Conservation (phyloP, 92 coral and sea anemone species). For the Palythoa heliodiscus region DNA sequence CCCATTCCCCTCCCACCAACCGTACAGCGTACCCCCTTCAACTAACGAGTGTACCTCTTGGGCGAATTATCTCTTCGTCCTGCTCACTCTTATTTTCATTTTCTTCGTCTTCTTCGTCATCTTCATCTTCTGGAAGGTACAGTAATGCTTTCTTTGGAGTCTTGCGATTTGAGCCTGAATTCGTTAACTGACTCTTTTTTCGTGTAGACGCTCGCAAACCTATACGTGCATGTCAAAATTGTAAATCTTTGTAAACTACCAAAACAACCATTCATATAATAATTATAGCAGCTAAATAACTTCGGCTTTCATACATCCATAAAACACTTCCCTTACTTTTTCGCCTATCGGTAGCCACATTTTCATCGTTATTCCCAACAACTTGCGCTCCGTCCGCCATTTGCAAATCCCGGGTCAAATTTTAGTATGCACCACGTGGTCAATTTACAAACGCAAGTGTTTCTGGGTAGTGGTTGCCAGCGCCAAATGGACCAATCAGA, state of each 20-base stretch:
- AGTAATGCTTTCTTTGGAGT: constrained; percentile 17
- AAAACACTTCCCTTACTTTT: constrained; percentile 13
- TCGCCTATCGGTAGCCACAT: neutral
- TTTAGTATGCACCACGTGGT: constrained; percentile 26
- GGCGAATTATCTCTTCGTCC: constrained; percentile 35
- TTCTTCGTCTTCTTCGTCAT: constrained; percentile 34
- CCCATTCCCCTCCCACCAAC: too few species aligned
- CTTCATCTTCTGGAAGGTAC: constrained; percentile 9
- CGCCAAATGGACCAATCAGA: constrained; percentile 26
- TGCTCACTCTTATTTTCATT: constrained; percentile 28
- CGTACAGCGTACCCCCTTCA: too few species aligned
- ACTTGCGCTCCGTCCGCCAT: constrained; percentile 22
- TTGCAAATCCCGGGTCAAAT: neutral
- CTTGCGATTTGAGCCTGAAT: neutral
- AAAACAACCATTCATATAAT: neutral
- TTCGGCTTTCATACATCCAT: neutral
- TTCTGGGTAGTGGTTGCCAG: constrained; percentile 22
- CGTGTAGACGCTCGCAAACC: constrained; percentile 31
- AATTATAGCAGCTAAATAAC: neutral
- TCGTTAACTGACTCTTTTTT: constrained; percentile 21
- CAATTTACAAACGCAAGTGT: neutral
- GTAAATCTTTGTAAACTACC: neutral
- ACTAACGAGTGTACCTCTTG: neutral
- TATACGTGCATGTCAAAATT: neutral
- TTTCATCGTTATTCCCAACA: neutral